phyloP scores from a whole-genome alignment of 1,140 invertebrate genomes.

The Drosophila nigrodunni region DNA sequence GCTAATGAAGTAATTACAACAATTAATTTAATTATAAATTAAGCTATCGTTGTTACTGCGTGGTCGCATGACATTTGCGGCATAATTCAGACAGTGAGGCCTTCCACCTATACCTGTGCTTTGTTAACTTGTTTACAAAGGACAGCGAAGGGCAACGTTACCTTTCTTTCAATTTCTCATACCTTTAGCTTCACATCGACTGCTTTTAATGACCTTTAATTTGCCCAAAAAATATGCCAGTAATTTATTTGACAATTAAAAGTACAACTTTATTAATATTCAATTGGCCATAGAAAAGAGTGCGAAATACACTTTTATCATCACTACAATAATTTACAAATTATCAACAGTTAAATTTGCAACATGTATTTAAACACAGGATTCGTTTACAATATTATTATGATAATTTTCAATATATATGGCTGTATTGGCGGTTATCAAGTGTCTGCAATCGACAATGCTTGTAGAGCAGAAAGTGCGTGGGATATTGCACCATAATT shows the following conservation, averaged over 20 bases:
- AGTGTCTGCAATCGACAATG: conserved; percentile 38
- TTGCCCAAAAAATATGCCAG: conserved; percentile 26
- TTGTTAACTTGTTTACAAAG: conserved; percentile 77
- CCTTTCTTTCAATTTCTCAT: not conserved
- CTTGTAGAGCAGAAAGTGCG: conserved; percentile 2
- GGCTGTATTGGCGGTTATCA: conserved; percentile 17
- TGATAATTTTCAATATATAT: conserved; percentile 45
- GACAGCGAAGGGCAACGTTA: conserved; percentile 53
- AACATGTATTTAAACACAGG: not conserved
- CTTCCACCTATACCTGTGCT: conserved; percentile 34
- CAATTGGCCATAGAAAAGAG: conserved; percentile 3
- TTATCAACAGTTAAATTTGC: conserved; percentile 40
- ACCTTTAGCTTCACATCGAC: not conserved
- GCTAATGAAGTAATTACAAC: conserved; percentile 83
- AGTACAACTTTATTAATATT: conserved; percentile 32
- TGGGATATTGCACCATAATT: conserved; percentile 46
- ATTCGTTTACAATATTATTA: conserved; percentile 21
- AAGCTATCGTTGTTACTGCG: conserved; percentile 68
- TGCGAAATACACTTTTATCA: conserved; percentile 28
- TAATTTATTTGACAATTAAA: conserved; percentile 36
- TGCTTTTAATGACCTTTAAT: conserved; percentile 15
- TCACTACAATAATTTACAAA: conserved; percentile 52
- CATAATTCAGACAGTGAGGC: not conserved
- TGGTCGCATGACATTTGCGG: conserved; percentile 58
- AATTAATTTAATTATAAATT: conserved; percentile 84